A percentile compares a stretch with the other conserved stretches of the same genome.
These are phyloP conservation scores for Scaptodrosophila lebanonensis DNA, from an alignment of 1,140 invertebrate species.

Conservation along the genomic window DNA sequence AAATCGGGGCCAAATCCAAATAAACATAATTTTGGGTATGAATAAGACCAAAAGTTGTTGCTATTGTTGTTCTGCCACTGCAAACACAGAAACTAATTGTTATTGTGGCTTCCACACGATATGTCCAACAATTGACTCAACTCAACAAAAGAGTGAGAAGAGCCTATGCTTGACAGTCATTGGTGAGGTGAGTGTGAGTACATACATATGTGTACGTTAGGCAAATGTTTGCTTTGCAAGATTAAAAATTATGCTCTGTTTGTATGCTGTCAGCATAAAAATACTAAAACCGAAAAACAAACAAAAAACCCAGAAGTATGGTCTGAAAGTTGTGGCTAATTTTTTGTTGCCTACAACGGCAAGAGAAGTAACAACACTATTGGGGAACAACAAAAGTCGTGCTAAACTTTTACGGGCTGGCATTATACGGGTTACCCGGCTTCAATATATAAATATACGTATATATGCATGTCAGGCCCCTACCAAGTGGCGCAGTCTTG, in stretches of 20 bases:
- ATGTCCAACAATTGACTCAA: no score
- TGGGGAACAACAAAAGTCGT: conserved; percentile 46
- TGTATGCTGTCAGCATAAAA: conserved; percentile 73
- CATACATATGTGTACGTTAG: conserved; percentile 22
- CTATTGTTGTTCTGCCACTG: conserved; percentile 14
- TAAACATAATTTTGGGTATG: conserved; percentile 61
- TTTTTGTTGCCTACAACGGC: conserved; percentile 37
- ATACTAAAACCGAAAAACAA: conserved; percentile 37
- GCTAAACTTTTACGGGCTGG: conserved; percentile 24
- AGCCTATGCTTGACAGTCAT: no score
- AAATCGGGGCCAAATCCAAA: conserved; percentile 56
- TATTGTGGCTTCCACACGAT: conserved; percentile 27
- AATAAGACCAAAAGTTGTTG: no score
- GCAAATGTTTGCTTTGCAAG: conserved; percentile 68
- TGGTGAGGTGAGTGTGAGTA: background rate
- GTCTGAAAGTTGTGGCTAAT: conserved; percentile 16
- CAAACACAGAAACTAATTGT: conserved; percentile 72
- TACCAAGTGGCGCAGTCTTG: no score
- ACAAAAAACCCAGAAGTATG: conserved; percentile 12
- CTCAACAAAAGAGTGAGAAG: no score
- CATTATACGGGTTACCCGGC: no score
- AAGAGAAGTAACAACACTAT: conserved; percentile 68
- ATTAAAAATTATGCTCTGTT: conserved; percentile 76
- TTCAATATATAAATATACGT: no score
- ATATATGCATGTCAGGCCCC: no score